Evolutionary conservation across 2,797 vertebrate species (phyloP).

Genomic region (Bradypus variegatus): DNA sequence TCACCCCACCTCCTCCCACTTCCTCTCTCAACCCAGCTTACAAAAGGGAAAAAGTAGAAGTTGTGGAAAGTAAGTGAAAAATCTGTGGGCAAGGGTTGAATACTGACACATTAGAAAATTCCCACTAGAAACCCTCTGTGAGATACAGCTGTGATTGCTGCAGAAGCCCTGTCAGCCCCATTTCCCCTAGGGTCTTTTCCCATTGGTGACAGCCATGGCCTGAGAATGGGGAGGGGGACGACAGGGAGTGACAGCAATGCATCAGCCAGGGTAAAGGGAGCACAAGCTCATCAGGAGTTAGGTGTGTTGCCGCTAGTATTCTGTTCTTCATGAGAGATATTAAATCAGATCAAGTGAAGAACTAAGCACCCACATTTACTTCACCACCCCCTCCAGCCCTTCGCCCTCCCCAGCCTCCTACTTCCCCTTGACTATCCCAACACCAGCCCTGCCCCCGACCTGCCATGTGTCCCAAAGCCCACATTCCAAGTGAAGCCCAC

Average conservation of each 20-base stretch:
- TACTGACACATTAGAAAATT: not conserved
- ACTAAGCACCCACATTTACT: not conserved
- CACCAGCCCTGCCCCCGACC: not conserved
- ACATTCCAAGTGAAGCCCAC: slow-evolving; percentile 33
- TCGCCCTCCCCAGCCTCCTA: not conserved
- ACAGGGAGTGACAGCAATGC: not conserved
- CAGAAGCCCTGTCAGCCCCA: not conserved
- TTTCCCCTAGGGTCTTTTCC: not conserved
- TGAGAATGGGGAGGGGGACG: not conserved
- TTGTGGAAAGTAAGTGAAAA: not conserved
- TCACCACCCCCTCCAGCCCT: not conserved
- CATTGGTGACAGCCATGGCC: not conserved
- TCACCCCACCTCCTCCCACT: not conserved
- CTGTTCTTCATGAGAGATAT: not conserved
- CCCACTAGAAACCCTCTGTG: not conserved
- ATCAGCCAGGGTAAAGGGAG: not conserved
- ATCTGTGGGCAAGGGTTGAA: not conserved
- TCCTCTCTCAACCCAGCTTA: not conserved
- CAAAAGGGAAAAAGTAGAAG: not conserved
- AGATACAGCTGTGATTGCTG: not conserved
- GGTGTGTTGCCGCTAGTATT: not conserved
- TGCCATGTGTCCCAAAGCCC: slow-evolving; percentile 16
- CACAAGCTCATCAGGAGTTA: not conserved
- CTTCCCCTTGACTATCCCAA: not conserved
- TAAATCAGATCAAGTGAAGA: not conserved